Conservation (phyloP, 2,113 vertebrate genomes). For the Gambusia holbrooki region DNA sequence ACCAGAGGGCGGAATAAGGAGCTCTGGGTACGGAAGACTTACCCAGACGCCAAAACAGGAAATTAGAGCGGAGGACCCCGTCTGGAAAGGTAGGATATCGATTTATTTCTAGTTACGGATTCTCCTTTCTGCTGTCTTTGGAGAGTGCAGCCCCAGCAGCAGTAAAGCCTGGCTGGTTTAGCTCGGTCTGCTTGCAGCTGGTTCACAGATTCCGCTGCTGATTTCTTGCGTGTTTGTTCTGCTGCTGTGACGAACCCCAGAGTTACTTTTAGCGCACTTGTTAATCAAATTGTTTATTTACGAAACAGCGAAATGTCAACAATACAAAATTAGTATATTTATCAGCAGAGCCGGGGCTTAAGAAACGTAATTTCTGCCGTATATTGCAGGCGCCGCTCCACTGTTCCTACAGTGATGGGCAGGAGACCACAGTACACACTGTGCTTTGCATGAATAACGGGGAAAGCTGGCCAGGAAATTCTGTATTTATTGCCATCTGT, state of each 20-base stretch:
- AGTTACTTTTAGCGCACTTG: neutral
- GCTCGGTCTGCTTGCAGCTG: neutral
- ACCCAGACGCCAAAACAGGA: slow-evolving; percentile 13
- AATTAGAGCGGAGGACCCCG: slow-evolving; percentile 1
- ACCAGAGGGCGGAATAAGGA: slow-evolving; percentile 52
- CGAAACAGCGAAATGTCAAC: neutral
- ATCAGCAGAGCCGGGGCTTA: neutral
- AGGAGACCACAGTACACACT: neutral
- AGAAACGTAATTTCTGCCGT: neutral
- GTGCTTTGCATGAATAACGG: neutral
- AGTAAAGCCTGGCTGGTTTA: neutral
- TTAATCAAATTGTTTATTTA: neutral
- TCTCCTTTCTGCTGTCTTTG: neutral
- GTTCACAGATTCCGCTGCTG: neutral
- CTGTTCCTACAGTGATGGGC: neutral
- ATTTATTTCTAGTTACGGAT: neutral
- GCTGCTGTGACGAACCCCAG: neutral
- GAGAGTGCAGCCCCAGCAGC: neutral
- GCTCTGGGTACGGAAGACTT: slow-evolving; percentile 13
- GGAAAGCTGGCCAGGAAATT: neutral
- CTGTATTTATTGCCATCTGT: neutral
- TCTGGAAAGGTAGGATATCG: slow-evolving; percentile 23
- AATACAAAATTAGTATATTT: neutral
- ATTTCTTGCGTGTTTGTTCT: neutral
- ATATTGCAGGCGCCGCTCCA: slow-evolving; percentile 21